Base-by-base conservation (phyloP, 2,888 invertebrate species). In the Amphimallon solstitiale region DNA sequence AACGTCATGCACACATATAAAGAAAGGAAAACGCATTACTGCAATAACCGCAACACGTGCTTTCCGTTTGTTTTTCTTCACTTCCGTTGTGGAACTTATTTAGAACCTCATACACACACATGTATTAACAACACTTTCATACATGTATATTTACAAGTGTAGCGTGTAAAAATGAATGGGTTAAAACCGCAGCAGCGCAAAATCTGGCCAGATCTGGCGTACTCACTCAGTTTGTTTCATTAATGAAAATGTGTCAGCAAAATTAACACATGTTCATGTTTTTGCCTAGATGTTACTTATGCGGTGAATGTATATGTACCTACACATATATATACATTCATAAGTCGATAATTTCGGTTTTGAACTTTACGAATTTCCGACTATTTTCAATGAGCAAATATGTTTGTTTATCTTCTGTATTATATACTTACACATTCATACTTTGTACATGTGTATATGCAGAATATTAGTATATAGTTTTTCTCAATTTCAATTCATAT, bases 21-120 rank as follows among this genome's bases (percentile, higher is more conserved):
- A 60, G 10, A 43, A 43, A 48, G 62, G 49, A 62, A 62, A 62
- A 19, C 38, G 48, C 49, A 48, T 66, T 66, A 62, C 66, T 68
- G 70, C 69, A 72, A 70, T 69, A 72, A 71, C 70, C 73, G 70
- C 76, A 76, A 75, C 78, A 78, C 77, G 77, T 78, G 77, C 77
- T 77, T 72, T 72, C 73, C 74, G 73, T 77, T 76, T 76, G 74
- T 76, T 76, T 76, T 76, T 76, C 72, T 73, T 73, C 73, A 72
- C 73, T 77, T 77, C 77, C 77, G 76, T 68, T 71, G 68, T 35
- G 56, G 56, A 63, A 40, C 38, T 63, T 52, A 63, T 54, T 63
- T 63, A 40, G 63, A 52, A 23, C 40, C 17, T 4, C 23, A 21
- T 23, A 21, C 56, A 40, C 29, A 29, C 29, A 29, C 5, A 23